Evolutionary conservation across 2,888 invertebrate genomes (phyloP).

Genomic region (Eledone cirrhosa): DNA sequence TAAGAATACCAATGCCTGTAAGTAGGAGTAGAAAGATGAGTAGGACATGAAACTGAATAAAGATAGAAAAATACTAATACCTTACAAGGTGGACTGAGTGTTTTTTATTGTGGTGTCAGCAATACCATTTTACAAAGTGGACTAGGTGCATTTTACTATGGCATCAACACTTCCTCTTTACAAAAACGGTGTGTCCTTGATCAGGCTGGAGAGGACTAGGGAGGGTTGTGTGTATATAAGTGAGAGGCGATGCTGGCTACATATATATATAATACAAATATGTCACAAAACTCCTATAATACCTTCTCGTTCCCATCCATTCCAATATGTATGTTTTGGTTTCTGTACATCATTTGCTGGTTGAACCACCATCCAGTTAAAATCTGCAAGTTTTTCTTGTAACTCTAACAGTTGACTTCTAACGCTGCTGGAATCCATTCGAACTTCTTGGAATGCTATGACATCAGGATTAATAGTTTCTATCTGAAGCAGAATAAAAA

Average conservation of each 20-base stretch:
- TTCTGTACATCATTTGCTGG: conserved; percentile 44
- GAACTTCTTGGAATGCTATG: conserved; percentile 56
- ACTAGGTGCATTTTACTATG: too few species aligned
- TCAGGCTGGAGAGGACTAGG: too few species aligned
- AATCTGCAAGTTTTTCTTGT: conserved; percentile 42
- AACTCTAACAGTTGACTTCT: conserved; percentile 50
- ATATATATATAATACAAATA: too few species aligned
- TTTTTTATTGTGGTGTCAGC: too few species aligned
- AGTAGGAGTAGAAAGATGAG: conserved; percentile 19
- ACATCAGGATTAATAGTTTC: conserved; percentile 46
- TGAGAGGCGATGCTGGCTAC: too few species aligned
- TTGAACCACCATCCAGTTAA: conserved; percentile 44
- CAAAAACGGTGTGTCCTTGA: too few species aligned
- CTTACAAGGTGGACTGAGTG: too few species aligned
- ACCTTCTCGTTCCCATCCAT: conserved; percentile 54
- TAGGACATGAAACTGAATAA: too few species aligned
- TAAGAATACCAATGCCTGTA: conserved; percentile 56
- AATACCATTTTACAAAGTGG: too few species aligned
- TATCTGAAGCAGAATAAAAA: conserved; percentile 42
- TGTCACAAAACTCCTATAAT: neutral
- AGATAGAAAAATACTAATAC: too few species aligned
- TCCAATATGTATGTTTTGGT: conserved; percentile 37
- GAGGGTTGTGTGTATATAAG: too few species aligned
- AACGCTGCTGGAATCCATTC: conserved; percentile 36
- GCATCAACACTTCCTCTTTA: too few species aligned